phyloP scores from a whole-genome alignment of 1,140 invertebrate genomes.

The Helicoverpa armigera region DNA sequence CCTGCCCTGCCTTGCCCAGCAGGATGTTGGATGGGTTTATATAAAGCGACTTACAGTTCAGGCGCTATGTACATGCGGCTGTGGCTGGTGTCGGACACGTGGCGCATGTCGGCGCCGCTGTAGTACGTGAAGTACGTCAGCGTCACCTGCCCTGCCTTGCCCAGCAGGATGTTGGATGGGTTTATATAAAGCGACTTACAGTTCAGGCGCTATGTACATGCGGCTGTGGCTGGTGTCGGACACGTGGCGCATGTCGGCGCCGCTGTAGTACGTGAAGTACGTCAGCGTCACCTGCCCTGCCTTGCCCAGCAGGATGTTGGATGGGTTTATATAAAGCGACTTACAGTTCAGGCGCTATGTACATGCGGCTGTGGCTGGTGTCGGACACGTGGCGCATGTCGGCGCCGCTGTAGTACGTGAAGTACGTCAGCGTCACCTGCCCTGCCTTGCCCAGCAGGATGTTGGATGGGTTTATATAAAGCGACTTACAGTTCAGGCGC shows the following conservation, averaged over 20 bases:
- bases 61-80: slow-evolving; percentile 89
- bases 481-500: slow-evolving; percentile 88
- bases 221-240: slow-evolving; percentile 53
- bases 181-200: slow-evolving; percentile 78
- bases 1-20: slow-evolving; percentile 89
- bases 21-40: slow-evolving; percentile 91
- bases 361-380: slow-evolving; percentile 75
- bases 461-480: slow-evolving; percentile 89
- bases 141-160: slow-evolving; percentile 89
- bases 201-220: slow-evolving; percentile 90
- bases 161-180: slow-evolving; percentile 91
- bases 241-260: slow-evolving; percentile 53
- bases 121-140: slow-evolving; percentile 88
- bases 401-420: slow-evolving; percentile 61
- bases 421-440: slow-evolving; percentile 90
- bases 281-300: slow-evolving; percentile 90
- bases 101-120: slow-evolving; percentile 57
- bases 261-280: slow-evolving; percentile 84
- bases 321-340: slow-evolving; percentile 85
- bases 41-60: slow-evolving; percentile 78
- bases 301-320: slow-evolving; percentile 91
- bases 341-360: slow-evolving; percentile 90
- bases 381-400: slow-evolving; percentile 52
- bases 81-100: not conserved
- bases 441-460: slow-evolving; percentile 90